Evolutionary conservation across 2,113 vertebrate genomes (phyloP), one percentile per base, ranked within the genome.

Genomic region (Catharus fuscescens): DNA sequence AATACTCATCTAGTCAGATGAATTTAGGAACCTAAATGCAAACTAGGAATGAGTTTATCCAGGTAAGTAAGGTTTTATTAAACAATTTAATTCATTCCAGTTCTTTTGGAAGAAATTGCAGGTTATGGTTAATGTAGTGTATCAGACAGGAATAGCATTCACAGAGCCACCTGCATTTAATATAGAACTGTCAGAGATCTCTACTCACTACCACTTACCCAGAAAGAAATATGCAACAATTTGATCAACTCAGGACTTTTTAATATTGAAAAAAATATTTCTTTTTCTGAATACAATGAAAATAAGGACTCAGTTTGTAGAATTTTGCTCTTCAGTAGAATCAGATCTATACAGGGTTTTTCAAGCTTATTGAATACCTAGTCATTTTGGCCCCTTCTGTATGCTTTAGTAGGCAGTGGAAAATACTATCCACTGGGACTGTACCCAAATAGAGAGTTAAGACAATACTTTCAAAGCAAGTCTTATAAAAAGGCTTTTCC

Each of bases 51-150:
- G 80, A 98, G 90, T 97, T 98, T 97, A 98, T 97, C 95, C 97
- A 98, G 98, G 97, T 98, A 98, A 98, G 95, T 95, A 95, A 97
- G 86, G 56, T 97, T 98, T 98, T 98, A 98, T 98, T 98, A 98
- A 98, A 97, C 97, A 97, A 96, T 97, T 96, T 98, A 98, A 98
- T 98, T 98, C 95, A 98, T 98, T 98, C 98, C 97, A 98, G 98
- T 95, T 98, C 97, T 95, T 97, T 97, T 97, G 97, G 97, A 98
- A 97, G 96, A 97, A 97, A 94, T 96, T 93, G 78, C 91, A 98
- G 96, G 96, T 97, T 98, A 98, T 98, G 97, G 97, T 98, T 98
- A 98, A 98, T 98, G 97, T 97, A 97, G 91, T 93, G 97, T 96
- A 97, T 97, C 97, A 98, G 97, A 97, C 97, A 97, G 96, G 87